Evolutionary conservation across 2,797 vertebrate species (phyloP).

Genomic region (Lepilemur septentrionalis): DNA sequence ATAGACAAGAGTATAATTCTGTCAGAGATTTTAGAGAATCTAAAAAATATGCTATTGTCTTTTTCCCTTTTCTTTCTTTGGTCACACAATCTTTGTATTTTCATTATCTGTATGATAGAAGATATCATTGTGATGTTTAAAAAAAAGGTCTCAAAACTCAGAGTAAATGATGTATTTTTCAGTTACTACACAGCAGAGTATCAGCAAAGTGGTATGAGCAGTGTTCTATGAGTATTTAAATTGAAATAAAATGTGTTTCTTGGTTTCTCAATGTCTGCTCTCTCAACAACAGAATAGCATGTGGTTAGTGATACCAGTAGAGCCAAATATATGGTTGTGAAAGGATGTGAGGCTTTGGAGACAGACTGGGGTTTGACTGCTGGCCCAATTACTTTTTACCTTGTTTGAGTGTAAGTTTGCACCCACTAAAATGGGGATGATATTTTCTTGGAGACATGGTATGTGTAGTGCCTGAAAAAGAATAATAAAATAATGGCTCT

Average conservation of each 20-base stretch:
- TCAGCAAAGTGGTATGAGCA: not conserved
- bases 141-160: not conserved
- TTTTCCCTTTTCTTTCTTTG: not conserved
- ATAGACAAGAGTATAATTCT: not conserved
- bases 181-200: not conserved
- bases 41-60: not conserved
- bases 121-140: not conserved
- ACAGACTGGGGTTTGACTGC: not conserved
- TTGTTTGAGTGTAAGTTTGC: not conserved
- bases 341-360: not conserved
- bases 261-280: not conserved
- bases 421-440: not conserved
- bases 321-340: not conserved
- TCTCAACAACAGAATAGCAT: not conserved
- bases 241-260: not conserved
- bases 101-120: not conserved
- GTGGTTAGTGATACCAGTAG: not conserved
- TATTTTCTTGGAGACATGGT: not conserved
- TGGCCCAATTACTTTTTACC: not conserved
- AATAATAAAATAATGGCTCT: not conserved
- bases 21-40: not conserved
- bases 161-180: not conserved
- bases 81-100: not conserved
- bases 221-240: not conserved
- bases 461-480: not conserved